Evolutionary conservation across 1,140 invertebrate genomes (phyloP).

Genomic region (Cydia splendana): DNA sequence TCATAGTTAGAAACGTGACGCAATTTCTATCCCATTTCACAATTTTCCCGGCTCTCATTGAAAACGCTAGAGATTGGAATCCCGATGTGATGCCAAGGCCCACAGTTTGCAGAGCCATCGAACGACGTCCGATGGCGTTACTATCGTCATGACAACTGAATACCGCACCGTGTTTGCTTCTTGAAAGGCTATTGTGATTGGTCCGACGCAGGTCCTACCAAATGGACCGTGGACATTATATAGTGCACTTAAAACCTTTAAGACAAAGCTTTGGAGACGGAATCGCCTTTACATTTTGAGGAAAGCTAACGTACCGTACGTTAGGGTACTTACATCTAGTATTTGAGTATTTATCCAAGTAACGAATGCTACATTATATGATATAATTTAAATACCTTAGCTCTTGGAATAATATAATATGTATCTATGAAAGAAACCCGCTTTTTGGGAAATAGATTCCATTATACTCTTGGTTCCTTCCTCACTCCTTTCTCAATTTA

Average conservation of each 20-base stretch:
- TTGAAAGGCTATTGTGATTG: constrained; percentile 28
- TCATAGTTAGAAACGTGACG: constrained; percentile 24
- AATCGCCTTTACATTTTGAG: constrained; percentile 1
- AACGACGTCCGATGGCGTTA: constrained; percentile 47
- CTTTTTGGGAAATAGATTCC: neutral
- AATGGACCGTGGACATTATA: constrained; percentile 18
- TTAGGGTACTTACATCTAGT: too few species aligned
- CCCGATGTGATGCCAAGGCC: constrained; percentile 48
- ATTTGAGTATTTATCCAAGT: too few species aligned
- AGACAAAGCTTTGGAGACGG: constrained; percentile 1
- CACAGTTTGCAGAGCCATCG: constrained; percentile 63
- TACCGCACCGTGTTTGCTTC: constrained; percentile 33
- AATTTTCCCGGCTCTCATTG: constrained; percentile 36
- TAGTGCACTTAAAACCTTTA: constrained; percentile 11
- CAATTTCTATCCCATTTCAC: constrained; percentile 27
- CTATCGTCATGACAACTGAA: constrained; percentile 41
- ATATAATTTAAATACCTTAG: too few species aligned
- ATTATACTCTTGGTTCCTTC: neutral
- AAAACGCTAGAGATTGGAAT: constrained; percentile 64
- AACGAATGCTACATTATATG: too few species aligned
- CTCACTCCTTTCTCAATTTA: constrained; percentile 34
- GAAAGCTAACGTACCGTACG: neutral
- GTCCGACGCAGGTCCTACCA: neutral
- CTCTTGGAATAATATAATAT: too few species aligned
- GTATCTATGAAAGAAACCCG: too few species aligned